Percentiles rank a stretch among this genome's conserved stretches.
Evolutionary conservation across 2,797 vertebrate genomes (phyloP).

Genomic region (Rhinella marina): DNA sequence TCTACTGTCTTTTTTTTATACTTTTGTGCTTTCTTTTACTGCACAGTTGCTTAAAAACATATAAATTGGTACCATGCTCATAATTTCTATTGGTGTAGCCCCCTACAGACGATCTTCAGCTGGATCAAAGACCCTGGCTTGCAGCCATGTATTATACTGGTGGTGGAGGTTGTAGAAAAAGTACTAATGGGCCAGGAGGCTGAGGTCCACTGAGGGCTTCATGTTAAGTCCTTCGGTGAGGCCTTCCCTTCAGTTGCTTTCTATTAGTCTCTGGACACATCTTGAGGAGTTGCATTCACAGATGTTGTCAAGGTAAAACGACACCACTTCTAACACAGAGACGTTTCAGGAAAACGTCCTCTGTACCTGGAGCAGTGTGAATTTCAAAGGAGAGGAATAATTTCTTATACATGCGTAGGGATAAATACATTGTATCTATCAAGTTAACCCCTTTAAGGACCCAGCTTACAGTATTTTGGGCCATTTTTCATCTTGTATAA

Average conservation of each 20-base stretch:
- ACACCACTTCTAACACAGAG: background rate
- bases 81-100: background rate
- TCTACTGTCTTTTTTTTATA: background rate
- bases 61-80: background rate
- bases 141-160: constrained; percentile 7
- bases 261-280: constrained; percentile 44
- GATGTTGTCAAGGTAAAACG: constrained; percentile 21
- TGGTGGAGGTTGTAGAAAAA: background rate
- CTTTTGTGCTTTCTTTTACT: background rate
- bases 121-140: constrained; percentile 25
- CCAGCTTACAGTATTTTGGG: too few species aligned
- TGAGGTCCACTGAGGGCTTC: background rate
- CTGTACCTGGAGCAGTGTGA: constrained; percentile 18
- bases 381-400: background rate
- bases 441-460: too few species aligned
- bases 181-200: background rate
- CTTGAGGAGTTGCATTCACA: constrained; percentile 22
- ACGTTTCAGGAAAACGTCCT: background rate
- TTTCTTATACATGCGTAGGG: background rate
- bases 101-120: background rate
- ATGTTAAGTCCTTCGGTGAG: background rate
- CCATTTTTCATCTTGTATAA: too few species aligned
- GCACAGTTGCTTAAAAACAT: background rate
- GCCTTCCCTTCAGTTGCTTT: constrained; percentile 38
- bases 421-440: background rate